phyloP scores from a whole-genome alignment of 2,113 vertebrate genomes.

The Taurulus bubalis region DNA sequence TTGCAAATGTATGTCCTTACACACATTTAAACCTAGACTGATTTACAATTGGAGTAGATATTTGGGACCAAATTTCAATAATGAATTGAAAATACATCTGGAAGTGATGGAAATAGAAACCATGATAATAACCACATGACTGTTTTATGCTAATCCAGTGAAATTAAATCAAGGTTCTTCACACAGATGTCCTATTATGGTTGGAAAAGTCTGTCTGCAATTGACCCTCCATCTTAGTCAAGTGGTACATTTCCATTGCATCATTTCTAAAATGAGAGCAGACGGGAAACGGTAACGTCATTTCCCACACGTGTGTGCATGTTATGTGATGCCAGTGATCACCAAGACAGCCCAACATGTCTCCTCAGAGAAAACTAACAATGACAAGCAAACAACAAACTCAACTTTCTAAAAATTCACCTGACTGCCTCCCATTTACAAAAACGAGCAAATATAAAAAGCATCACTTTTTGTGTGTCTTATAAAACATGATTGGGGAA shows the following conservation, averaged over 20 bases:
- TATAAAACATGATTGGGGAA: too few species aligned
- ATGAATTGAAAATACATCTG: background rate
- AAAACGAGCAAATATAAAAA: too few species aligned
- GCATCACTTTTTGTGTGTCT: too few species aligned
- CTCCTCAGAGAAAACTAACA: background rate
- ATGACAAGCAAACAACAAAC: background rate
- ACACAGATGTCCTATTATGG: background rate
- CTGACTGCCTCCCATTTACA: background rate
- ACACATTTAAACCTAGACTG: background rate
- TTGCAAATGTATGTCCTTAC: background rate
- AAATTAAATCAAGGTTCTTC: background rate
- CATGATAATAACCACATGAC: background rate
- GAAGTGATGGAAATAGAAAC: background rate
- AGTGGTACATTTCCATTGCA: too few species aligned
- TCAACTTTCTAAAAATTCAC: background rate
- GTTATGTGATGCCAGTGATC: constrained; percentile 7
- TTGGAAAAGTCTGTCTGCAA: background rate
- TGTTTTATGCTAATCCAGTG: background rate
- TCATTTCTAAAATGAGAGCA: constrained; percentile 4
- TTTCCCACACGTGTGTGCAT: background rate
- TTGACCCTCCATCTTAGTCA: too few species aligned
- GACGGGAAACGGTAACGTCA: background rate
- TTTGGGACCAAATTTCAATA: background rate
- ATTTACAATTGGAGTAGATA: background rate
- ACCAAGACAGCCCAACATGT: constrained; percentile 16